Conservation (phyloP, 2,888 invertebrate species). For the Rhodophaea formosa region DNA sequence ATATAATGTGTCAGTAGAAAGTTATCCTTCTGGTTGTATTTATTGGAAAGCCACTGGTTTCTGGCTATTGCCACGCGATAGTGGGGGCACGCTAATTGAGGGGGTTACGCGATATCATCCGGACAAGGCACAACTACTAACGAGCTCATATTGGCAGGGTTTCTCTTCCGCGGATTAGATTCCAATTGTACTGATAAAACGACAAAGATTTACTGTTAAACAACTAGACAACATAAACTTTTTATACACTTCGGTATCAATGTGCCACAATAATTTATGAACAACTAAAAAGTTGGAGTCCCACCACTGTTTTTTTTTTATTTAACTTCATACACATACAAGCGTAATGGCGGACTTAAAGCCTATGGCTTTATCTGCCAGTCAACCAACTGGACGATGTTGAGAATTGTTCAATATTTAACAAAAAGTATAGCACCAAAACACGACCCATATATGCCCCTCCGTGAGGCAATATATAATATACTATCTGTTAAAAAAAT, state of each 20-base stretch:
- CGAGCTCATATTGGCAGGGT: slow-evolving; percentile 52
- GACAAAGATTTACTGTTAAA: slow-evolving; percentile 5
- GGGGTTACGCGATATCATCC: slow-evolving; percentile 61
- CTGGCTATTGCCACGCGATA: slow-evolving; percentile 58
- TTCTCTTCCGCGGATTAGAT: slow-evolving; percentile 13
- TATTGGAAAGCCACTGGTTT: slow-evolving; percentile 36
- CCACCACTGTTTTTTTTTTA: no score
- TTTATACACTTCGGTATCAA: neutral
- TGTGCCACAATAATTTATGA: no score
- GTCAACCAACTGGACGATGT: no score
- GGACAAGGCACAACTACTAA: slow-evolving; percentile 55
- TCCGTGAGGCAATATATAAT: no score
- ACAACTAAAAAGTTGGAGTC: no score
- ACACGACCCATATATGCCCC: no score
- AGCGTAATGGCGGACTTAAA: no score
- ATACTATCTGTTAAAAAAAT: no score
- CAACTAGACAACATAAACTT: slow-evolving; percentile 2
- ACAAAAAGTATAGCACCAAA: no score
- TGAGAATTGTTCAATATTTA: no score
- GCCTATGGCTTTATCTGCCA: no score
- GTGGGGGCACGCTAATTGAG: slow-evolving; percentile 63
- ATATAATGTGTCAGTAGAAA: neutral
- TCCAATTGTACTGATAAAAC: slow-evolving; percentile 13
- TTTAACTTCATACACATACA: no score
- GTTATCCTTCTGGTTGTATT: neutral